Conservation (phyloP, 2,113 vertebrate species). For the Thomomys bottae region DNA sequence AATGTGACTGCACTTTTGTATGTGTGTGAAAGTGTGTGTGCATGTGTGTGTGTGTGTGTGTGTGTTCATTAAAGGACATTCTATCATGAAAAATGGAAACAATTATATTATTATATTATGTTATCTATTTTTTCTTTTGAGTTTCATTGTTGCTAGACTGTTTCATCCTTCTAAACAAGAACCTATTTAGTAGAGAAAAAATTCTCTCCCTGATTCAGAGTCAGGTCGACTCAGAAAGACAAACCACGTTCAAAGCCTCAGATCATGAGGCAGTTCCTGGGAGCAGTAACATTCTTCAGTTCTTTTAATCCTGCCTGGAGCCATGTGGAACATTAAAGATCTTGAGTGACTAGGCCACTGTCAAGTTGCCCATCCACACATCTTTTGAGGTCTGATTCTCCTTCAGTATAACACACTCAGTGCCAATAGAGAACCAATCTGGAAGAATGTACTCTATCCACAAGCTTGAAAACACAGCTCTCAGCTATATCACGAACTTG, state of each 20-base stretch:
- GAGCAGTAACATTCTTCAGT: background rate
- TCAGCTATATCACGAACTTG: background rate
- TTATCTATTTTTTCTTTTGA: background rate
- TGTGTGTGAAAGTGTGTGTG: background rate
- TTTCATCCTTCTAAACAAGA: constrained; percentile 16
- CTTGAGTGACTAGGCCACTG: background rate
- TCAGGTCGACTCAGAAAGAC: background rate
- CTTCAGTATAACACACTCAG: background rate
- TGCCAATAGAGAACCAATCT: background rate
- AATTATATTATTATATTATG: background rate
- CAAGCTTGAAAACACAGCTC: background rate
- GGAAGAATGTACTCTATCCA: background rate
- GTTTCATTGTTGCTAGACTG: background rate
- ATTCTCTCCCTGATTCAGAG: background rate
- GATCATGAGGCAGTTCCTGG: background rate
- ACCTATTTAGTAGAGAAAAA: constrained; percentile 16
- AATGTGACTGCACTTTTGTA: background rate
- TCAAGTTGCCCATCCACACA: background rate
- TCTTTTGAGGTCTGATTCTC: background rate
- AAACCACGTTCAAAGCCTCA: background rate
- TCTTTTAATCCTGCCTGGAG: background rate
- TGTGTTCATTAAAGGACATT: background rate
- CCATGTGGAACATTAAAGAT: background rate
- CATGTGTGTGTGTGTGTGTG: background rate
- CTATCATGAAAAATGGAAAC: background rate